Base-by-base conservation (phyloP, 2,113 vertebrate genomes). In the Halcyon senegalensis region DNA sequence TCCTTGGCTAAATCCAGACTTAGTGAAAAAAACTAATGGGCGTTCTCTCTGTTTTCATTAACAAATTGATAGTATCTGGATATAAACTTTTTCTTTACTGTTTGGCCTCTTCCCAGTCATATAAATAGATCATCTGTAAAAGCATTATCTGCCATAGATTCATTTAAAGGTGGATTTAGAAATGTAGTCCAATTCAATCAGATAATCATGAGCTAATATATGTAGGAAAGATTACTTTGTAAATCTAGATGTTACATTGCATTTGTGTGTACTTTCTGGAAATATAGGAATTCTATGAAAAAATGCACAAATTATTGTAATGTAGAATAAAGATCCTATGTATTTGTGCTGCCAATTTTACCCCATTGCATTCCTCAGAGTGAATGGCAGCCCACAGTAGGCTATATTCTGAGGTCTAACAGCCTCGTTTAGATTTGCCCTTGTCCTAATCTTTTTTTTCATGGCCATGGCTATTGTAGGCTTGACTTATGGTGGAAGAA, bases 121-220 rank as follows among this genome's bases (percentile, higher is more conserved):
- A 67, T 58, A 94, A 84, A 55, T 56, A 28, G 35, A 41, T 69
- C 85, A 86, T 83, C 82, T 95, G 63, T 86, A 89, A 75, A 91
- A 93, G 60, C 53, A 72, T 46, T 87, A 59, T 86, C 84, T 95
- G 77, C 25, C 84, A 91, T 44, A 75, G 58, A 85, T 93, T 85
- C 9, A 84, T 91, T 93, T 81, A 64, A 94, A 95, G 64, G 35
- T 70, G 60, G 56, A 90, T 90, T 88, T 93, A 78, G 62, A 95
- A 90, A 91, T 58, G 28, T 76, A 82, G 77, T 79, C 30, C 50
- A 62, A 76, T 78, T 95, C 64, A 89, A 63, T 93, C 56, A 90
- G 60, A 69, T 58, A 94, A 84, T 83, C 44, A 86, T n/a, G 35
- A 93, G 30, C 31, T 88, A 95, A 87, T 82, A 31, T 39, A 80